Base-by-base conservation (phyloP, 2,113 vertebrate species). In the Uria aalge region DNA sequence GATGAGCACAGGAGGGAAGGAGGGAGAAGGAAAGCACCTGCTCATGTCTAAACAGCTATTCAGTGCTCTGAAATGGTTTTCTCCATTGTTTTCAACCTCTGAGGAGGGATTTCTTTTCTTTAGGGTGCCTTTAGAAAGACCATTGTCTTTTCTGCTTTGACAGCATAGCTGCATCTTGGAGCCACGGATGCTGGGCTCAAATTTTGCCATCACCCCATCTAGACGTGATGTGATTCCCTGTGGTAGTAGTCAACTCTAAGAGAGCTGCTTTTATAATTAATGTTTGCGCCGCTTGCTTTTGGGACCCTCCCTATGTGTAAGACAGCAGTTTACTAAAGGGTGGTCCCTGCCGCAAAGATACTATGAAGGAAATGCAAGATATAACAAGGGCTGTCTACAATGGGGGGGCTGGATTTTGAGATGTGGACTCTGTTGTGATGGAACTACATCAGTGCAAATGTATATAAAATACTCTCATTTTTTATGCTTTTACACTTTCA, bases 61-160 rank as follows among this genome's bases (percentile, higher is more conserved):
- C 48, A n/a, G 34, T 53, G 60, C 66, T 79, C 60, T 78, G 63
- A 72, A 89, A 64, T 74, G 29, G 50, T 81, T 89, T 96, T 73
- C 32, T 43, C 43, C 48, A 32, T 56, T 24, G 52, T 72, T 92
- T 95, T 94, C 52, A 56, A 0, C 75, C 84, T 85, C 56, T 67
- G 56, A 89, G 30, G 69, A 87, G 56, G 32, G 40, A 72, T 15
- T 30, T 92, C 3, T 30, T 41, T 36, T 90, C 64, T 88, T 82
- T 34, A 80, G 68, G 56, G 30, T 91, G 59, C 53, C 82, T 79
- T 85, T 56, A 81, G 79, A 62, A 95, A 94, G 47, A 15, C 22
- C 8, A 14, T 40, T 64, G 29, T 63, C 60, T 88, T 80, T 56
- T 91, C 38, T 84, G 34, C 63, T 66, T 72, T 93, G 68, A 62